These are phyloP conservation scores for Siderastrea radians DNA, from an alignment of 92 coral and sea anemone genomes.

Conservation along the genomic window DNA sequence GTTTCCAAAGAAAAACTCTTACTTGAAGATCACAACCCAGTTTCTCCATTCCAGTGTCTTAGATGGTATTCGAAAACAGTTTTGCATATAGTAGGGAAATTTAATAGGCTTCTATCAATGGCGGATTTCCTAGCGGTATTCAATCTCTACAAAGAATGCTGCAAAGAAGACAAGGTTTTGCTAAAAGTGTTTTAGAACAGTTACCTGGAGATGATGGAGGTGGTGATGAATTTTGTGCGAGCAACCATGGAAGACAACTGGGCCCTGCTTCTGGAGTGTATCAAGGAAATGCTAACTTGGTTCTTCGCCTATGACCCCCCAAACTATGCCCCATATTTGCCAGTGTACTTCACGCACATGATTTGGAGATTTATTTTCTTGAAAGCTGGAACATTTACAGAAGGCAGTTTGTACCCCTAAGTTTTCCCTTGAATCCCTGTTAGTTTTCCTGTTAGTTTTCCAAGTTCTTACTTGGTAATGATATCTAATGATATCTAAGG, in stretches of 20 bases:
- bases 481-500: too few species aligned
- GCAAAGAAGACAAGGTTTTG: slow-evolving; percentile 62
- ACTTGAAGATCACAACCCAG: slow-evolving; percentile 7
- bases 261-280: slow-evolving; percentile 61
- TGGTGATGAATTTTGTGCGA: slow-evolving; percentile 47
- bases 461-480: too few species aligned
- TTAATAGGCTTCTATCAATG: slow-evolving; percentile 50
- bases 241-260: slow-evolving; percentile 78
- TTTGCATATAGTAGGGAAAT: slow-evolving; percentile 33
- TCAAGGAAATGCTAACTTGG: slow-evolving; percentile 70
- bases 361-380: not conserved
- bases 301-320: slow-evolving; percentile 77
- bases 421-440: too few species aligned
- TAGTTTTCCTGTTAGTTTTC: too few species aligned
- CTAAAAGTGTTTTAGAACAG: slow-evolving; percentile 61
- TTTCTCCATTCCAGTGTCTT: slow-evolving; percentile 35
- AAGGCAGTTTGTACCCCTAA: too few species aligned
- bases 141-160: slow-evolving; percentile 48
- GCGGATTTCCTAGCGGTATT: slow-evolving; percentile 42
- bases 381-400: too few species aligned
- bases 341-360: slow-evolving; percentile 67
- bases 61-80: slow-evolving; percentile 55
- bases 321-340: slow-evolving; percentile 69
- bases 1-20: too few species aligned
- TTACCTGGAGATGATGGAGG: slow-evolving; percentile 69